phyloP scores from a whole-genome alignment of 2,113 vertebrate genomes.

The Setophaga petechia region DNA sequence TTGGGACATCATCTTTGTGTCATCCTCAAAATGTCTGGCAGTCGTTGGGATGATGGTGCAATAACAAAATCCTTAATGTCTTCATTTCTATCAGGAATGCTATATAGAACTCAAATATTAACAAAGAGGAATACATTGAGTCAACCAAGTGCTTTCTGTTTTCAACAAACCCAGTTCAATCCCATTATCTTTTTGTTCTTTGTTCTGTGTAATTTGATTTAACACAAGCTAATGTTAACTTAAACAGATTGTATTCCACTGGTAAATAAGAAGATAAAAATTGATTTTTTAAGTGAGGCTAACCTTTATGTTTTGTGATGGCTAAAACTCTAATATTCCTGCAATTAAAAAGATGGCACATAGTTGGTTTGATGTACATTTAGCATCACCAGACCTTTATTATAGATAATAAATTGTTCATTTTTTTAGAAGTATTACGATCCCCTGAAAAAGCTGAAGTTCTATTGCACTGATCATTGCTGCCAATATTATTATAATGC shows the following conservation, averaged over 20 bases:
- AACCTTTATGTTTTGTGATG: neutral
- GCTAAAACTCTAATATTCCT: neutral
- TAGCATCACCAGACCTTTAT: neutral
- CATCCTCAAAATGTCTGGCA: neutral
- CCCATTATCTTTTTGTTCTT: neutral
- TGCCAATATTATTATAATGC: neutral
- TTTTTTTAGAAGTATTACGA: neutral
- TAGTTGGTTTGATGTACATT: neutral
- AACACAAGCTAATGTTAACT: neutral
- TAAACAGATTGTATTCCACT: neutral
- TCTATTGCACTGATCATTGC: neutral
- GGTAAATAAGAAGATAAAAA: neutral
- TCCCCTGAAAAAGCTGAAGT: neutral
- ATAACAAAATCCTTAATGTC: neutral
- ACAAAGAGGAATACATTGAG: neutral
- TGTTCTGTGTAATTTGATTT: conserved; percentile 7
- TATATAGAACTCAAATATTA: neutral
- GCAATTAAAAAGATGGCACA: neutral
- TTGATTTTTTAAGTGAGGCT: neutral
- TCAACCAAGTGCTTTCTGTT: neutral
- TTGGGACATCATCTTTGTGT: neutral
- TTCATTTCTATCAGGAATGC: neutral
- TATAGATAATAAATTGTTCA: neutral
- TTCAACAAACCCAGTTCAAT: neutral
- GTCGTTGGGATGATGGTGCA: neutral